These are phyloP conservation scores for Pseudomyrmex cubaensis DNA, from an alignment of 1,140 invertebrate genomes.

Conservation along the genomic window DNA sequence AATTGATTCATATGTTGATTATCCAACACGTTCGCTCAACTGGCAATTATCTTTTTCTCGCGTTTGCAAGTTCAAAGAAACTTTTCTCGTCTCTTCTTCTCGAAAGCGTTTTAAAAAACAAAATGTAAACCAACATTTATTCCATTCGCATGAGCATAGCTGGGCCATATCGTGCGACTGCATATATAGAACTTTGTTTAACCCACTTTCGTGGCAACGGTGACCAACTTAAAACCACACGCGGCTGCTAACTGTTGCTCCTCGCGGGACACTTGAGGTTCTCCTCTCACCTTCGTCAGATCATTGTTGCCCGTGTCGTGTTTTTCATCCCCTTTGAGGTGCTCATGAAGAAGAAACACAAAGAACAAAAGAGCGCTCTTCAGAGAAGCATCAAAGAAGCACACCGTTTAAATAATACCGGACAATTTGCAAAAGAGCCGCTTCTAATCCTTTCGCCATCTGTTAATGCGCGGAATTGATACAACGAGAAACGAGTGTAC, in stretches of 20 bases:
- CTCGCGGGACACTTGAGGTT: constrained; percentile 44
- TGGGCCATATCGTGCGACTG: constrained; percentile 1
- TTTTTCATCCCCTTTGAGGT: constrained; percentile 65
- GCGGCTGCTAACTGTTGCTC: constrained; percentile 70
- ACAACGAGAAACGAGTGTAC: not conserved
- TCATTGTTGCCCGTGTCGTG: constrained; percentile 28
- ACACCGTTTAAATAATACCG: constrained; percentile 55
- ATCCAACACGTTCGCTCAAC: not conserved
- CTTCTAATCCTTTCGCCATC: constrained; percentile 32
- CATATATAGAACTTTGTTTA: constrained; percentile 78
- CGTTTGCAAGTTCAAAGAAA: not conserved
- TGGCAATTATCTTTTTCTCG: not conserved
- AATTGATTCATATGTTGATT: too few species aligned
- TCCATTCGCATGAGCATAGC: not conserved
- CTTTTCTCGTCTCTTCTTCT: not conserved
- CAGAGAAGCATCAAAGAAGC: constrained; percentile 54
- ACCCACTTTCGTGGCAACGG: constrained; percentile 78
- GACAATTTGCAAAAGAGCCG: constrained; percentile 35
- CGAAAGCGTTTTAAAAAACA: not conserved
- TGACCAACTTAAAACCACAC: constrained; percentile 77
- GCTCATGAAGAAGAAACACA: constrained; percentile 65
- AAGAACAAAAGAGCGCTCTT: constrained; percentile 69
- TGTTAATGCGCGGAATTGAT: constrained; percentile 1
- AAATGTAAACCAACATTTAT: not conserved
- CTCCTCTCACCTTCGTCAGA: constrained; percentile 28